Conservation (phyloP, 2,888 invertebrate species). For the Coenonympha glycerion region DNA sequence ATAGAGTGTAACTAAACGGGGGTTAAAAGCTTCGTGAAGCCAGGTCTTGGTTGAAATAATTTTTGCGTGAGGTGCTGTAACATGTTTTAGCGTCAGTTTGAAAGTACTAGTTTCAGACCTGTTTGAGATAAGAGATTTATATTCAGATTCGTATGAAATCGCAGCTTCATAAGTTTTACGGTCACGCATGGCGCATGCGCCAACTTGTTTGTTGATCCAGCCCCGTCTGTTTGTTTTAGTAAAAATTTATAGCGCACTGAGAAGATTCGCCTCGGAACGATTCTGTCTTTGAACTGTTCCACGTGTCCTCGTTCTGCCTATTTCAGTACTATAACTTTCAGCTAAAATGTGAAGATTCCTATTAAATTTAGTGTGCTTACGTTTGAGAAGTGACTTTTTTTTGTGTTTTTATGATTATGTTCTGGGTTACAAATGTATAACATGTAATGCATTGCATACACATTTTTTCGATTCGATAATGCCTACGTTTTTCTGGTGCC, state of each 20-base stretch:
- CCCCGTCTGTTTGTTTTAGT: constrained; percentile 60
- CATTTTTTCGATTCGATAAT: too few relatives aligned
- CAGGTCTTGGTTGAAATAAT: too few relatives aligned
- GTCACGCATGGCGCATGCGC: constrained; percentile 41
- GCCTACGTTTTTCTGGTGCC: too few relatives aligned
- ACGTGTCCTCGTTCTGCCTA: constrained; percentile 26
- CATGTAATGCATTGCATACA: too few relatives aligned
- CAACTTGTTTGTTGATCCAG: constrained; percentile 48
- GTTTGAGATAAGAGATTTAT: not conserved
- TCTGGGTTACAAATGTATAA: not conserved
- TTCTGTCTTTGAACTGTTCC: constrained; percentile 50
- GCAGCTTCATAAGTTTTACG: constrained; percentile 12
- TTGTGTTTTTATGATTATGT: not conserved
- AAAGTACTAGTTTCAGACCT: not conserved
- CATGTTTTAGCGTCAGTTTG: too few relatives aligned
- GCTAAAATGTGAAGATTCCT: constrained; percentile 4
- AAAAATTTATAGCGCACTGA: constrained; percentile 60
- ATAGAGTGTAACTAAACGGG: too few relatives aligned
- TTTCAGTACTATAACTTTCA: constrained; percentile 18
- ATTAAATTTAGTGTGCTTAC: not conserved
- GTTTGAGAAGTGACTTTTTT: not conserved
- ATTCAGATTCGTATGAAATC: constrained; percentile 7
- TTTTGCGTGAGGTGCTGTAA: too few relatives aligned
- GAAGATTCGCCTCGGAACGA: constrained; percentile 44
- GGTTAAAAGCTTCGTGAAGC: too few relatives aligned